phyloP scores from a whole-genome alignment of 1,140 invertebrate species.

The Pogonomyrmex californicus region DNA sequence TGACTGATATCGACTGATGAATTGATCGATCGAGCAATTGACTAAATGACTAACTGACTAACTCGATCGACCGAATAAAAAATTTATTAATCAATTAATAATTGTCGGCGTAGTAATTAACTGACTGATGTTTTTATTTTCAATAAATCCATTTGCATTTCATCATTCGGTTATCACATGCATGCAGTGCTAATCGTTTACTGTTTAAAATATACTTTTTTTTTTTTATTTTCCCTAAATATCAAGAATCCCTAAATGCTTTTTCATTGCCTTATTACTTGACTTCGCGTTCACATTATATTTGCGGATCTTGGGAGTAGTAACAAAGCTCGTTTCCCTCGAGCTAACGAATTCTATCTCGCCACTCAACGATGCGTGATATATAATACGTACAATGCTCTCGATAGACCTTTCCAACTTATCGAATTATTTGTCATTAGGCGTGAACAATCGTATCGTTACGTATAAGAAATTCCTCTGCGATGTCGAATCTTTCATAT shows the following conservation, averaged over 20 bases:
- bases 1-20: constrained; percentile 38
- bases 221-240: constrained; percentile 67
- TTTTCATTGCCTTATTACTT: constrained; percentile 45
- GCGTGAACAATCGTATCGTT: constrained; percentile 34
- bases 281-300: constrained; percentile 31
- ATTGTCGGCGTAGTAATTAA: constrained; percentile 2
- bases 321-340: constrained; percentile 58
- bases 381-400: constrained; percentile 37
- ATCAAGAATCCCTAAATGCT: constrained; percentile 67
- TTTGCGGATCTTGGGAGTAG: constrained; percentile 63
- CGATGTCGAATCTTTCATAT: constrained; percentile 46
- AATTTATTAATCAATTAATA: constrained; percentile 42
- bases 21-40: constrained; percentile 23
- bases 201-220: constrained; percentile 52
- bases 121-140: constrained; percentile 41
- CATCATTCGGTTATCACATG: constrained; percentile 61
- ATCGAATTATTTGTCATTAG: constrained; percentile 51
- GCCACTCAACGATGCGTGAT: constrained; percentile 26
- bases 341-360: constrained; percentile 68
- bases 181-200: constrained; percentile 77
- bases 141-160: constrained; percentile 64
- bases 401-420: constrained; percentile 77
- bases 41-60: constrained; percentile 49
- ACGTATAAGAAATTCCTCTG: constrained; percentile 50
- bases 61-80: constrained; percentile 20